Evolutionary conservation across 1,140 invertebrate genomes (phyloP).

Genomic region (Portunus trituberculatus): DNA sequence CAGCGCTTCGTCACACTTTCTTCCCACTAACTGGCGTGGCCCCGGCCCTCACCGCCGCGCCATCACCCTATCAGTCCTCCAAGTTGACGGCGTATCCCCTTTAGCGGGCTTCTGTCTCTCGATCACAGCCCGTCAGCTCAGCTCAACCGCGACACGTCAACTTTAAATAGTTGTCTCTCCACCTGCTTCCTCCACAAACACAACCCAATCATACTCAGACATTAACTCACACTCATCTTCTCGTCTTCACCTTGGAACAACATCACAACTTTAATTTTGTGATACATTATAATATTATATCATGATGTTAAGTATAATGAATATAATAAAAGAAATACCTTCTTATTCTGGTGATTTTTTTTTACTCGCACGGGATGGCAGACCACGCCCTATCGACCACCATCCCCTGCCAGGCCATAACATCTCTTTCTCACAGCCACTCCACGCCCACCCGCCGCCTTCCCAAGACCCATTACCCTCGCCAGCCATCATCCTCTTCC

Average conservation of each 20-base stretch:
- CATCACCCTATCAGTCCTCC: neutral
- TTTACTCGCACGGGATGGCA: neutral
- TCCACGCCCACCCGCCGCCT: neutral
- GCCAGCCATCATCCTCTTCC: neutral
- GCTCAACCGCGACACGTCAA: neutral
- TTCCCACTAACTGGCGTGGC: neutral
- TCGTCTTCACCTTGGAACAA: too few relatives aligned
- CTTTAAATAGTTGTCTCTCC: neutral
- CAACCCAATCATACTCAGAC: neutral
- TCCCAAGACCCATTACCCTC: neutral
- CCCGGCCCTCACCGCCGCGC: neutral
- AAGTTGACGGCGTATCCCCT: neutral
- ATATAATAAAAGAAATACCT: too few relatives aligned
- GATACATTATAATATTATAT: too few relatives aligned
- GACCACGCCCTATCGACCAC: slow-evolving; percentile 16
- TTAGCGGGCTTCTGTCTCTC: neutral
- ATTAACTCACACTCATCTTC: neutral
- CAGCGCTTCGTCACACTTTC: neutral
- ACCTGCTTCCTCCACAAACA: neutral
- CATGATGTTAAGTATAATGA: too few relatives aligned
- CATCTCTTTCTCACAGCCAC: neutral
- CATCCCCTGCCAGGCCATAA: neutral
- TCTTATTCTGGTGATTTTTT: neutral
- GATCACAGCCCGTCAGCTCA: neutral
- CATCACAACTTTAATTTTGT: too few relatives aligned